Evolutionary conservation across 2,888 invertebrate species (phyloP).

Genomic region (Eretmocerus hayati): DNA sequence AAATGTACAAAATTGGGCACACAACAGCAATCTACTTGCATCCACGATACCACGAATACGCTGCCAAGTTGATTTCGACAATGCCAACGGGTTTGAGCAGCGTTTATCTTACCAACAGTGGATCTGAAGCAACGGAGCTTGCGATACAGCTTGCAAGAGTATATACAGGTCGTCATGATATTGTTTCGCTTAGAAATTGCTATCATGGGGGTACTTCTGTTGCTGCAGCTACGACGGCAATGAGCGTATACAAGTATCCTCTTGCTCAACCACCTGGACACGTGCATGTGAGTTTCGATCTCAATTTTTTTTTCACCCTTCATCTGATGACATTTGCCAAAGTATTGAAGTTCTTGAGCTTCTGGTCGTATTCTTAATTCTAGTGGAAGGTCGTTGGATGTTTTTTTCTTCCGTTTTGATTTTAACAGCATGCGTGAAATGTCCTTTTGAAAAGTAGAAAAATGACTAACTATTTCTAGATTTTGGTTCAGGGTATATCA

Average conservation of each 20-base stretch:
- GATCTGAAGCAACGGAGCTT: constrained; percentile 95
- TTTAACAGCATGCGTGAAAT: too few relatives aligned
- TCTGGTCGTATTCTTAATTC: too few relatives aligned
- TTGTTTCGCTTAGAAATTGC: constrained; percentile 78
- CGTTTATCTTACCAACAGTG: constrained; percentile 91
- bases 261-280: constrained; percentile 65
- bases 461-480: too few relatives aligned
- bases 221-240: constrained; percentile 74
- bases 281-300: constrained; percentile 63
- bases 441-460: too few relatives aligned
- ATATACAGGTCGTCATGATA: constrained; percentile 77
- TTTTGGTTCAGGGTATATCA: too few relatives aligned
- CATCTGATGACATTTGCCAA: too few relatives aligned
- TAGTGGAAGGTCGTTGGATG: too few relatives aligned
- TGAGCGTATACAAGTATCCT: constrained; percentile 72
- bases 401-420: too few relatives aligned
- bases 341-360: too few relatives aligned
- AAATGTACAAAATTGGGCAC: constrained; percentile 80
- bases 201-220: constrained; percentile 90
- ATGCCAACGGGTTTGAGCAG: constrained; percentile 83
- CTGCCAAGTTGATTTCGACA: constrained; percentile 70
- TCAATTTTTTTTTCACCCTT: too few relatives aligned
- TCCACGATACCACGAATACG: constrained; percentile 85
- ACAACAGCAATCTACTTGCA: constrained; percentile 89
- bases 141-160: constrained; percentile 81